Evolutionary conservation across 2,113 vertebrate genomes (phyloP).

Genomic region (crab-eating macaque (Macaca fascicularis)): DNA sequence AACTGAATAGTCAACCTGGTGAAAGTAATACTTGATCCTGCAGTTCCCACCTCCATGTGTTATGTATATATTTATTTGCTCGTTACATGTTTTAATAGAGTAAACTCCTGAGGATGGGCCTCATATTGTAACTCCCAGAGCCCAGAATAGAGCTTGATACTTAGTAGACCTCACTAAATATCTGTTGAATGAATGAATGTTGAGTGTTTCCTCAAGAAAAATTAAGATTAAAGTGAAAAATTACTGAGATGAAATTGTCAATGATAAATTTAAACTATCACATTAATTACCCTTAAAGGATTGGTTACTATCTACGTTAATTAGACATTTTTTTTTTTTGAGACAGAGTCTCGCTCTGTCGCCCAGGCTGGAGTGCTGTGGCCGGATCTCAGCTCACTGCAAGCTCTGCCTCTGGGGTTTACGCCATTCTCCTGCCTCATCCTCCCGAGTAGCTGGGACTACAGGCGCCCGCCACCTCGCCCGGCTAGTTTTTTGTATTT

Average conservation of each 20-base stretch:
- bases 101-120: neutral
- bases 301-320: neutral
- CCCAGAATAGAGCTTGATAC: neutral
- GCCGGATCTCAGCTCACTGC: no score
- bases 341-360: no score
- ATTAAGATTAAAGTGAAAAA: slow-evolving; percentile 34
- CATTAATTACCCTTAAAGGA: neutral
- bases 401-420: no score
- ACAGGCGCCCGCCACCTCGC: no score
- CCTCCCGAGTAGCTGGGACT: no score
- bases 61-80: neutral
- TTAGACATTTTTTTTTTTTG: neutral
- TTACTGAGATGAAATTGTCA: slow-evolving; percentile 19
- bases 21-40: neutral
- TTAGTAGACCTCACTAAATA: neutral
- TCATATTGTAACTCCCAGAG: neutral
- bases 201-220: slow-evolving; percentile 35
- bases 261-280: slow-evolving; percentile 6
- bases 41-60: neutral
- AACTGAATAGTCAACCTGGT: neutral
- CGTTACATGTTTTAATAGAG: neutral
- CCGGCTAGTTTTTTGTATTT: no score
- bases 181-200: slow-evolving; percentile 17
- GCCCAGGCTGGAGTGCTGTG: no score
- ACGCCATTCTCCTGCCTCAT: no score